phyloP scores from a whole-genome alignment of 2,888 invertebrate genomes.

The Latheticus oryzae region DNA sequence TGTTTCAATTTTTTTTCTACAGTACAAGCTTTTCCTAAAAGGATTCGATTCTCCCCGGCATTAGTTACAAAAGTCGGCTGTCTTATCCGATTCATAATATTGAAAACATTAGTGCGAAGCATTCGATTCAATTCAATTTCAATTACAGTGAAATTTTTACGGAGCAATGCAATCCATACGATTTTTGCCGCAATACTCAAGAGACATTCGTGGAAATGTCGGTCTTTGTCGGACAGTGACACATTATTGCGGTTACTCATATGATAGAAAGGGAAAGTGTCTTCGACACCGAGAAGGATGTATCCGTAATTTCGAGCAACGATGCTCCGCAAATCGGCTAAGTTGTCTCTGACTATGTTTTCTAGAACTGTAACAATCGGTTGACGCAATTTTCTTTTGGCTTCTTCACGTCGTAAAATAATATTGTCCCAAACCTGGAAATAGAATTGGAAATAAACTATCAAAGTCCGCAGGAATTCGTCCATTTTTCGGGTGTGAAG shows the following conservation, averaged over 20 bases:
- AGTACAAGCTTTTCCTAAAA: constrained; percentile 69
- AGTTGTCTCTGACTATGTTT: constrained; percentile 67
- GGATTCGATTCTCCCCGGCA: constrained; percentile 66
- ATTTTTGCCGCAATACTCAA: constrained; percentile 71
- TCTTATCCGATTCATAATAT: constrained; percentile 57
- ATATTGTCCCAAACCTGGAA: constrained; percentile 73
- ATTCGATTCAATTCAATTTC: constrained; percentile 73
- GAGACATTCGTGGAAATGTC: constrained; percentile 71
- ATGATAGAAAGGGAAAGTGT: constrained; percentile 71
- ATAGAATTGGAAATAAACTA: constrained; percentile 74
- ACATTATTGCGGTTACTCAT: constrained; percentile 70
- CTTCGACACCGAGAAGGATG: constrained; percentile 70
- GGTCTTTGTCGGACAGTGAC: constrained; percentile 74
- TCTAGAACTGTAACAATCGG: constrained; percentile 67
- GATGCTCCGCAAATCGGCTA: constrained; percentile 71
- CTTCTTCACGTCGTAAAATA: constrained; percentile 67
- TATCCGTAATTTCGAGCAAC: constrained; percentile 73
- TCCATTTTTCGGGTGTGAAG: constrained; percentile 72
- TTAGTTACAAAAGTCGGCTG: constrained; percentile 63
- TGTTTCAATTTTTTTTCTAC: constrained; percentile 70
- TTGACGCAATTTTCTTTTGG: constrained; percentile 69
- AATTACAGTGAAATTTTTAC: constrained; percentile 72
- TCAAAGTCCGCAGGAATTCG: constrained; percentile 72
- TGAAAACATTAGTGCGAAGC: constrained; percentile 72
- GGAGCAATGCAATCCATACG: constrained; percentile 73